Conservation (phyloP, 2,888 invertebrate species). For the Sarcophaga carnaria region DNA sequence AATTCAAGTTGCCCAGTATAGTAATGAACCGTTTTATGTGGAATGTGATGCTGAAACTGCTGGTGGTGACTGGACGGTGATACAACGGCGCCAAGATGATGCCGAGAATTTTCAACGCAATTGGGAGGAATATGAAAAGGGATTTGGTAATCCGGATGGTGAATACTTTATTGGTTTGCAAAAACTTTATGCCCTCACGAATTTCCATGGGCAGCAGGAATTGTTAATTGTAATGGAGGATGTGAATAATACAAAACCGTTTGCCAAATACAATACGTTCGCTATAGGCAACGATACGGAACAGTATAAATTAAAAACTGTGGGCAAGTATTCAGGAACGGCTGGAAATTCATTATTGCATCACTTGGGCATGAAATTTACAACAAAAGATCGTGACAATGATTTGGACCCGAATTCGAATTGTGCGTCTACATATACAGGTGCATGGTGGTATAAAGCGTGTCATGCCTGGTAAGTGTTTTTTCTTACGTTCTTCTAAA, state of each 20-base stretch:
- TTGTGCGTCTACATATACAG: constrained; percentile 36
- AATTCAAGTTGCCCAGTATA: constrained; percentile 13
- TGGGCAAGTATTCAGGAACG: constrained; percentile 46
- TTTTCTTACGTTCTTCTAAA: neutral
- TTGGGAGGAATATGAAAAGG: constrained; percentile 35
- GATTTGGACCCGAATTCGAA: constrained; percentile 2
- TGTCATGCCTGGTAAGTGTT: constrained; percentile 13
- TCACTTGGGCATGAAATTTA: constrained; percentile 37
- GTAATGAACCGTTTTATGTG: constrained; percentile 28
- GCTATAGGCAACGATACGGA: constrained; percentile 15
- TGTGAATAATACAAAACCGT: neutral
- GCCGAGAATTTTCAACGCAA: constrained; percentile 18
- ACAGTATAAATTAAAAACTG: constrained; percentile 21
- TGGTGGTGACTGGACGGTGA: constrained; percentile 27
- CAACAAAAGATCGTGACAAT: constrained; percentile 40
- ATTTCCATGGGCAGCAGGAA: constrained; percentile 33
- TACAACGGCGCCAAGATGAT: constrained; percentile 40
- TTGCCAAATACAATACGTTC: constrained; percentile 38
- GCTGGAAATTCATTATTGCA: constrained; percentile 33
- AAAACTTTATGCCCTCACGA: constrained; percentile 17
- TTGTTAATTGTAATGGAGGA: constrained; percentile 30
- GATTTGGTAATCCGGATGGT: neutral
- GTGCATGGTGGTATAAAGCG: constrained; percentile 49
- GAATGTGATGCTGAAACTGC: constrained; percentile 27
- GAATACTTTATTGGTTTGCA: constrained; percentile 17